Conservation (phyloP, 2,113 vertebrate genomes). For the Andinoacara biseriatus region DNA sequence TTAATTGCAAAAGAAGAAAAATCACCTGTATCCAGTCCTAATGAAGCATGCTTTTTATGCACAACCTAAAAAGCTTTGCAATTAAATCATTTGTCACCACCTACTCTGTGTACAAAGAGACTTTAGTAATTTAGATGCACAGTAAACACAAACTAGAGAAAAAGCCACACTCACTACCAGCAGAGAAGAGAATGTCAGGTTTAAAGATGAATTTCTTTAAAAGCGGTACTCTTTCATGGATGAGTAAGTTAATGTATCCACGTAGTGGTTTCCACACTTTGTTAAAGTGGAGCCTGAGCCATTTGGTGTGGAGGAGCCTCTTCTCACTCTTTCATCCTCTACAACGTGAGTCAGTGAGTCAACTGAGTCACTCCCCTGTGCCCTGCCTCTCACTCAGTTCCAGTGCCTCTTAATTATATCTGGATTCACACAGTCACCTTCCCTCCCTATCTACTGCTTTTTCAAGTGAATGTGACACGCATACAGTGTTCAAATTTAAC, state of each 20-base stretch:
- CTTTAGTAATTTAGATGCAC: background rate
- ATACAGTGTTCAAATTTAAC: background rate
- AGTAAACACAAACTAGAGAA: background rate
- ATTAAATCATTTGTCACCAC: background rate
- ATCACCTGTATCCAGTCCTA: background rate
- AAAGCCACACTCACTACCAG: no score
- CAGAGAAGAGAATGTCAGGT: no score
- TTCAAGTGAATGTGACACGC: background rate
- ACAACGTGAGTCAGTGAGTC: slow-evolving; percentile 52
- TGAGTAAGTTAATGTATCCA: background rate
- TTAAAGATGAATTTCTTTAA: slow-evolving; percentile 10
- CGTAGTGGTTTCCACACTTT: slow-evolving; percentile 16
- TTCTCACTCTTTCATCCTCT: slow-evolving; percentile 49
- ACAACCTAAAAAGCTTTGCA: background rate
- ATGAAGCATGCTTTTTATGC: background rate
- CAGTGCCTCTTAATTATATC: slow-evolving; percentile 51
- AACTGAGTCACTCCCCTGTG: slow-evolving; percentile 51
- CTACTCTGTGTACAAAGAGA: background rate
- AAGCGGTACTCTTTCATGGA: background rate
- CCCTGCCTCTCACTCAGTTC: slow-evolving; percentile 38
- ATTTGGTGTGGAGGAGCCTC: slow-evolving; percentile 65
- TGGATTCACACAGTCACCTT: slow-evolving; percentile 9
- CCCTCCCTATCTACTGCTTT: slow-evolving; percentile 1
- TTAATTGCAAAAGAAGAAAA: background rate
- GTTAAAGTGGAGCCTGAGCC: slow-evolving; percentile 16